phyloP scores from a whole-genome alignment of 2,888 invertebrate genomes.

The Acanthococcus lagerstroemiae region DNA sequence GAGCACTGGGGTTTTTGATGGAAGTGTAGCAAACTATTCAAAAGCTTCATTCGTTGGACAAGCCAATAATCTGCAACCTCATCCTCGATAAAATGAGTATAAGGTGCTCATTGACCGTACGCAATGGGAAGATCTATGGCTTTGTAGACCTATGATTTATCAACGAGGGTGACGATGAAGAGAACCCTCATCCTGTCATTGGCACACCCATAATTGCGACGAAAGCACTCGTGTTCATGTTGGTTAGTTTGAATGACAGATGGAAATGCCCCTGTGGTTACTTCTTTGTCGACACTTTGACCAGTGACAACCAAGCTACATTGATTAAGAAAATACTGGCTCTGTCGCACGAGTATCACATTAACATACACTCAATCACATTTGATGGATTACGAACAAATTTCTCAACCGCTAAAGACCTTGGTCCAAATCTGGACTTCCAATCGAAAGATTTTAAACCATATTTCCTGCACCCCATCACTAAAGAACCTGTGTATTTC shows the following conservation, averaged over 20 bases:
- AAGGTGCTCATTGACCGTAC: background rate
- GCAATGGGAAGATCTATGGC: conserved; percentile 21
- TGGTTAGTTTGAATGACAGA: conserved; percentile 21
- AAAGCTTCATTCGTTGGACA: background rate
- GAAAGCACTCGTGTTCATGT: conserved; percentile 27
- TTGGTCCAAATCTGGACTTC: conserved; percentile 27
- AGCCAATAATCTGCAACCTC: conserved; percentile 8
- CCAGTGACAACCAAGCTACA: background rate
- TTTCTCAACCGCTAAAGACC: conserved; percentile 10
- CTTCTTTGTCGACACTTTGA: background rate
- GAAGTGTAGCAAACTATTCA: conserved; percentile 24
- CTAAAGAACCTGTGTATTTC: background rate
- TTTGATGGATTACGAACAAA: conserved; percentile 33
- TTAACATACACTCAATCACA: conserved; percentile 22
- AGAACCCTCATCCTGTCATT: background rate
- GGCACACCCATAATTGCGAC: conserved; percentile 14
- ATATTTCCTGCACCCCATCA: conserved; percentile 5
- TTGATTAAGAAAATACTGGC: conserved; percentile 5
- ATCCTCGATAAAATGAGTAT: conserved; percentile 26
- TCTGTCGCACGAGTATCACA: conserved; percentile 22
- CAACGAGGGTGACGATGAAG: background rate
- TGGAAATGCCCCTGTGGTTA: conserved; percentile 25
- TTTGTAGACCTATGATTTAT: conserved; percentile 25
- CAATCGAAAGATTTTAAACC: background rate
- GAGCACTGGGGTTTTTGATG: conserved; percentile 38